Conservation (phyloP, 2,797 vertebrate species). For the Ceryle rudis region DNA sequence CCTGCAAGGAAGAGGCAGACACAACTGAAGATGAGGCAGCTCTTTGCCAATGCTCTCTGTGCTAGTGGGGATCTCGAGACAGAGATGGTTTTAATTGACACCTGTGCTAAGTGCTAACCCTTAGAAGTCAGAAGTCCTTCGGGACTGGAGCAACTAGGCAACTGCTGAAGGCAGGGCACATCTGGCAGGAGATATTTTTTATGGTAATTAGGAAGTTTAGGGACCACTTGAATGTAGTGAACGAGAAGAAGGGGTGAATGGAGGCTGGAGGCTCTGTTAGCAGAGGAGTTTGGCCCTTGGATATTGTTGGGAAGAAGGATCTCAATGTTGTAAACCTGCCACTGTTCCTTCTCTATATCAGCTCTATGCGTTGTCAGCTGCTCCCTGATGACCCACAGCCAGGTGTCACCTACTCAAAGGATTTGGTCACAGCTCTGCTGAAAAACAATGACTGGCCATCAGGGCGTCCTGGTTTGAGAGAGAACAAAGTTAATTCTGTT, state of each 20-base stretch:
- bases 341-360: background rate
- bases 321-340: background rate
- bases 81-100: background rate
- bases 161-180: background rate
- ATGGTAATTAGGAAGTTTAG: background rate
- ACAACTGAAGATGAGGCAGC: background rate
- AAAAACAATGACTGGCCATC: background rate
- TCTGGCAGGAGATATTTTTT: background rate
- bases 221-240: background rate
- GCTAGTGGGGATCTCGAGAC: background rate
- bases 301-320: background rate
- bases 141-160: background rate
- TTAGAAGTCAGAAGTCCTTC: background rate
- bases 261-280: background rate
- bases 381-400: background rate
- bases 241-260: fast-evolving
- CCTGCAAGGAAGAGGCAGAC: conserved; percentile 1
- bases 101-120: background rate
- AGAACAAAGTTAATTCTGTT: no score
- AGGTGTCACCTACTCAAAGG: background rate
- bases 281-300: background rate
- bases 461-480: background rate
- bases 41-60: background rate
- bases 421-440: background rate
- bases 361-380: background rate